Evolutionary conservation across 2,113 vertebrate genomes (phyloP).

Genomic region (Gadus macrocephalus): DNA sequence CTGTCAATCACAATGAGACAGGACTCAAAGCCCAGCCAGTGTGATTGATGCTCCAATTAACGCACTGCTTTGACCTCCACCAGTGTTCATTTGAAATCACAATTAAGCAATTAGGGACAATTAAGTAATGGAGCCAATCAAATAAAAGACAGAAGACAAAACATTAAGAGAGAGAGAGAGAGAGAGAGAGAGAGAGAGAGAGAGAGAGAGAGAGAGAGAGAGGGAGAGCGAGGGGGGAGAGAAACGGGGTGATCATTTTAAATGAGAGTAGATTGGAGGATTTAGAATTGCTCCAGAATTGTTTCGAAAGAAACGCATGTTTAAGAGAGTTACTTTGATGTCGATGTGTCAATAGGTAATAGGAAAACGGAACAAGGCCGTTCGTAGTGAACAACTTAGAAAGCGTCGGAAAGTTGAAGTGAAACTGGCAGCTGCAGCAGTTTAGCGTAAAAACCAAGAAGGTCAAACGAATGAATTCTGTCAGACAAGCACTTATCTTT

Average conservation of each 20-base stretch:
- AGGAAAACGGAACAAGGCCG: too few relatives aligned
- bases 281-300: too few relatives aligned
- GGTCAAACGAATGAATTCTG: constrained; percentile 72
- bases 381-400: constrained; percentile 5
- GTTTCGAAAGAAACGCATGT: too few relatives aligned
- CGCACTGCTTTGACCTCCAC: constrained; percentile 70
- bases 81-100: constrained; percentile 79
- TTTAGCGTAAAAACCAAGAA: constrained; percentile 69
- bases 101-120: constrained; percentile 78
- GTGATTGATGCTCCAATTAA: constrained; percentile 80
- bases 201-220: constrained; percentile 20
- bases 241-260: constrained; percentile 34
- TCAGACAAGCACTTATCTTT: constrained; percentile 72
- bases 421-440: constrained; percentile 60
- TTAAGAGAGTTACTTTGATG: too few relatives aligned
- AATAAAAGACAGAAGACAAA: constrained; percentile 74
- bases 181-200: constrained; percentile 40
- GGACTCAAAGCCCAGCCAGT: constrained; percentile 55
- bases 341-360: constrained; percentile 35
- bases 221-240: constrained; percentile 21
- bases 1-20: constrained; percentile 70
- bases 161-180: constrained; percentile 47
- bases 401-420: constrained; percentile 54
- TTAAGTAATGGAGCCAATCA: constrained; percentile 70
- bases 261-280: constrained; percentile 54